A percentile compares a stretch with the other conserved stretches of the same genome.
phyloP scores from a whole-genome alignment of 2,113 vertebrate species.

The Pedionomus torquatus region DNA sequence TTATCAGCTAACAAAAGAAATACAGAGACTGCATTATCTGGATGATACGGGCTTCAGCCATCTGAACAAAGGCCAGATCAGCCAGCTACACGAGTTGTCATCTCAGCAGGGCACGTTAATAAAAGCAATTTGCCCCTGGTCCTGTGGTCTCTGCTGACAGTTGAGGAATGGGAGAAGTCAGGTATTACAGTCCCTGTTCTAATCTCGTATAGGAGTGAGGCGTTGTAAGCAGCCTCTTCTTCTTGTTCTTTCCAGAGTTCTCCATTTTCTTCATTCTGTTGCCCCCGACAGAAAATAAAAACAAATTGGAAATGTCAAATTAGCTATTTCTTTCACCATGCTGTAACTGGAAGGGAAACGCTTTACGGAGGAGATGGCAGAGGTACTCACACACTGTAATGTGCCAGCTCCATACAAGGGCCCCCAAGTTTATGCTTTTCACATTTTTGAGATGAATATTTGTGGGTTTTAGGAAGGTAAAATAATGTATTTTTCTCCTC shows the following conservation, averaged over 20 bases:
- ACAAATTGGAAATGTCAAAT: background rate
- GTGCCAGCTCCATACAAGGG: rapidly evolving
- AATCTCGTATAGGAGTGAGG: background rate
- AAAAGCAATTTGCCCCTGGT: background rate
- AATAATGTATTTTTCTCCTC: background rate
- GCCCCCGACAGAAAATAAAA: background rate
- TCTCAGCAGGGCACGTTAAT: background rate
- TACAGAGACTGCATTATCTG: background rate
- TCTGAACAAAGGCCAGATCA: background rate
- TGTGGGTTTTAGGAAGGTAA: background rate
- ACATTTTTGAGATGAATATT: background rate
- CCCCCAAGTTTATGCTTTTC: background rate
- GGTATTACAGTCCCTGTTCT: background rate
- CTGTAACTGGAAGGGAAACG: background rate
- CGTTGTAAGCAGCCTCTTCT: background rate
- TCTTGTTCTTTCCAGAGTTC: background rate
- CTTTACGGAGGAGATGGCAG: background rate
- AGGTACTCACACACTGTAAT: background rate
- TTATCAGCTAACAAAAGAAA: background rate
- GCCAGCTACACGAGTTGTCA: background rate
- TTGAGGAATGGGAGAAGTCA: background rate
- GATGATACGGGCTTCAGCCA: background rate
- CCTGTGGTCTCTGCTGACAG: background rate
- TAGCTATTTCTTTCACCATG: background rate
- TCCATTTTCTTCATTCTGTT: background rate